phyloP scores from a whole-genome alignment of 1,140 invertebrate genomes.

The Hylaeus anthracinus region DNA sequence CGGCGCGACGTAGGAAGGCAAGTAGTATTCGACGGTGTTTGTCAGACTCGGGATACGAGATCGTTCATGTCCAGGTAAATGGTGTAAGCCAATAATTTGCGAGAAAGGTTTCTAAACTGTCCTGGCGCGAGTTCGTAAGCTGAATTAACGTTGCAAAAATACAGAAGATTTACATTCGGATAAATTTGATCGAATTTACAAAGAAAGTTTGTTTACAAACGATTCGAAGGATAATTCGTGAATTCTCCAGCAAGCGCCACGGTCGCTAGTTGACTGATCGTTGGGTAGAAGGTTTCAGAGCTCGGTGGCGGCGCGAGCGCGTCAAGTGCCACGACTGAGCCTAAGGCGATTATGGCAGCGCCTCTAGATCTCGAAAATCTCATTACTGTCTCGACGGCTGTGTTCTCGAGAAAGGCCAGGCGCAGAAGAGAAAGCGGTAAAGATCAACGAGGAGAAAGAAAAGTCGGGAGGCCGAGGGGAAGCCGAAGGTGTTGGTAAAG shows the following conservation, averaged over 20 bases:
- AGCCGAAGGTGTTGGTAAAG: background rate
- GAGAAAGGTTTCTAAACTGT: too few relatives aligned
- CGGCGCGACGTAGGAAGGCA: background rate
- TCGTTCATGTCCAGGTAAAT: background rate
- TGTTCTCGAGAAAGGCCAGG: background rate
- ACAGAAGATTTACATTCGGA: too few relatives aligned
- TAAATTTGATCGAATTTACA: too few relatives aligned
- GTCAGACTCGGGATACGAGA: background rate
- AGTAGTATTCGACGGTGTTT: constrained; percentile 7
- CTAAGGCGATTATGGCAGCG: constrained; percentile 45
- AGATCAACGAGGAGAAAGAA: constrained; percentile 1
- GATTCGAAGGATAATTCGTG: background rate
- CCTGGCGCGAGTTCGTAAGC: too few relatives aligned
- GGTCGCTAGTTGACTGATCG: background rate
- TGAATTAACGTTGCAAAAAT: too few relatives aligned
- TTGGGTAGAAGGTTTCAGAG: background rate
- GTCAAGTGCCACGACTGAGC: constrained; percentile 12
- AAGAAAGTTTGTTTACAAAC: background rate
- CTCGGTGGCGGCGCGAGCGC: background rate
- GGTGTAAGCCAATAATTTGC: background rate
- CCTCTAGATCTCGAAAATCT: constrained; percentile 43
- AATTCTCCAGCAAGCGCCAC: background rate
- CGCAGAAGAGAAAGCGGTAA: background rate
- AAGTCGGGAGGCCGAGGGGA: background rate
- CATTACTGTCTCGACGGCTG: constrained; percentile 38